phyloP scores from a whole-genome alignment of 2,113 vertebrate species.

The Jacana jacana region DNA sequence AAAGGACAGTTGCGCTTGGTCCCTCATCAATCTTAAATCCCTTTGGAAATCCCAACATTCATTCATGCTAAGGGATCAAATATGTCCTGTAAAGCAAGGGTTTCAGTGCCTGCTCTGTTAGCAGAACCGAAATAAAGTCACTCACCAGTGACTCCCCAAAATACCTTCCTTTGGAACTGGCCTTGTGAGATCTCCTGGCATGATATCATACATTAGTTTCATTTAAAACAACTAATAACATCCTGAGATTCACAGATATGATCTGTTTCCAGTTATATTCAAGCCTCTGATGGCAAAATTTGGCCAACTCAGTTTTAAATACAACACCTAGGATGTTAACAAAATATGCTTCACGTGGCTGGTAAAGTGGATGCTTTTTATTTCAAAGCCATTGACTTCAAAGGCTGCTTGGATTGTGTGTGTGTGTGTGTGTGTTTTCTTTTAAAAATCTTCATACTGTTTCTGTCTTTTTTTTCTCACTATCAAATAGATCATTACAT shows the following conservation, averaged over 20 bases:
- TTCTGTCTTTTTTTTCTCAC: constrained; percentile 65
- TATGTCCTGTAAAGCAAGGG: not conserved
- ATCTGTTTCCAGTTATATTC: not conserved
- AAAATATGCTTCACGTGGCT: constrained; percentile 45
- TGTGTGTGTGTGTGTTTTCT: constrained; percentile 55
- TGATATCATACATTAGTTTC: not conserved
- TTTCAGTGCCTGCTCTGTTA: not conserved
- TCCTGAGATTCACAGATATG: not conserved
- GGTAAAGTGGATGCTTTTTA: constrained; percentile 66
- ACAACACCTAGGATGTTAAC: constrained; percentile 56
- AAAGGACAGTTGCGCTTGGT: not conserved
- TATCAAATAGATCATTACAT: constrained; percentile 74
- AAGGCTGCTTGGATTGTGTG: constrained; percentile 51
- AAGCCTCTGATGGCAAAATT: not conserved
- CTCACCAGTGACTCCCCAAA: not conserved
- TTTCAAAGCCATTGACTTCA: constrained; percentile 65
- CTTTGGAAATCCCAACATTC: not conserved
- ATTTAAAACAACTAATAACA: not conserved
- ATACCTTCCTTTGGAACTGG: not conserved
- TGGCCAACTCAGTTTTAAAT: constrained; percentile 19
- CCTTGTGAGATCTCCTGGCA: not conserved
- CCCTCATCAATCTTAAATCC: not conserved
- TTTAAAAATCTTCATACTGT: constrained; percentile 68
- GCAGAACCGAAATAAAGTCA: not conserved
- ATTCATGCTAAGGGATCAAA: not conserved